These are phyloP conservation scores for Sclerurus mexicanus DNA, from an alignment of 2,113 vertebrate genomes.

Conservation along the genomic window DNA sequence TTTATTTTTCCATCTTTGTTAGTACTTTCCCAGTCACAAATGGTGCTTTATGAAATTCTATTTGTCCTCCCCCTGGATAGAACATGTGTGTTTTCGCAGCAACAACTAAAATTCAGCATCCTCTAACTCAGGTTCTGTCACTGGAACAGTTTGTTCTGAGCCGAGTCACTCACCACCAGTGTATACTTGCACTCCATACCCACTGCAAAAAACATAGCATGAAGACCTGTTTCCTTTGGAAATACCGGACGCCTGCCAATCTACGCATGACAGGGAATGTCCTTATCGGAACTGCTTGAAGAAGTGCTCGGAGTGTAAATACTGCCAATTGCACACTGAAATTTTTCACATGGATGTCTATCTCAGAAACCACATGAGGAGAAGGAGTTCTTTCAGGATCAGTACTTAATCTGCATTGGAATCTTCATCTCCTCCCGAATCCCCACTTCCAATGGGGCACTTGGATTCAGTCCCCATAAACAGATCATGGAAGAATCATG, in stretches of 20 bases:
- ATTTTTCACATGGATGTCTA: not conserved
- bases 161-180: fast-evolving
- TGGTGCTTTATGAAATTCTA: not conserved
- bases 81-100: not conserved
- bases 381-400: not conserved
- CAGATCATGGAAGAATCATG: not conserved
- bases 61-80: not conserved
- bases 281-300: not conserved
- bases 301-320: not conserved
- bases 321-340: not conserved
- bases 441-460: not conserved
- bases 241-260: not conserved
- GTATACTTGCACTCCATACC: not conserved
- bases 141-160: not conserved
- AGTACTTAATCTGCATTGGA: not conserved
- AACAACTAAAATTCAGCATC: not conserved
- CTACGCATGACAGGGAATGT: fast-evolving
- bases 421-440: not conserved
- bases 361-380: not conserved
- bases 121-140: not conserved
- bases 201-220: fast-evolving
- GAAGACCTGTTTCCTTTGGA: not conserved
- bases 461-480: not conserved
- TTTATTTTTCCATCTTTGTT: not conserved
- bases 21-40: not conserved